These are phyloP conservation scores for Sturnira hondurensis DNA, from an alignment of 2,113 vertebrate species.

Conservation along the genomic window DNA sequence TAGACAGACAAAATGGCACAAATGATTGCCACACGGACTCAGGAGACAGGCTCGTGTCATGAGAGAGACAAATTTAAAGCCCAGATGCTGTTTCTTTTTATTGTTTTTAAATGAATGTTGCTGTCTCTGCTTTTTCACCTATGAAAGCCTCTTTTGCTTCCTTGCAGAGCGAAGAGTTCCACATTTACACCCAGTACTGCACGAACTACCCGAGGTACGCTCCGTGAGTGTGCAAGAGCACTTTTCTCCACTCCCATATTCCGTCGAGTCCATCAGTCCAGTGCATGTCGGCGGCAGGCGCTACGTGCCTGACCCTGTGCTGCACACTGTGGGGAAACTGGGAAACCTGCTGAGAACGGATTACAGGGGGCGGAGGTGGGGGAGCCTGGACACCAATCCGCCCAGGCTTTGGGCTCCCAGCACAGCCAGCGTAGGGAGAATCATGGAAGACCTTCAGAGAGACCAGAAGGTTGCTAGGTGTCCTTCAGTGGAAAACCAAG, in stretches of 20 bases:
- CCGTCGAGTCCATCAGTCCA: fast-evolving
- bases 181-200: conserved; percentile 97
- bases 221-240: fast-evolving
- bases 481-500: background rate
- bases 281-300: fast-evolving
- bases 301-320: fast-evolving
- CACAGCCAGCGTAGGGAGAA: background rate
- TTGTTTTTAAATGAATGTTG: background rate
- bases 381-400: background rate
- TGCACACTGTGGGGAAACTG: fast-evolving
- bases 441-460: background rate
- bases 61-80: background rate
- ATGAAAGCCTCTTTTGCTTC: conserved; percentile 31
- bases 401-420: background rate
- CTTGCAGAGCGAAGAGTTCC: conserved; percentile 94
- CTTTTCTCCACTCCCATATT: fast-evolving
- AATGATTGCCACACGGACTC: background rate
- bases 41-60: background rate
- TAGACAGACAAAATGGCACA: background rate
- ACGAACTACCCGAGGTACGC: conserved; percentile 95
- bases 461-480: background rate
- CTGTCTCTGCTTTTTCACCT: background rate
- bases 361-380: background rate
- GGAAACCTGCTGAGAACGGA: fast-evolving
- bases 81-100: background rate